Evolutionary conservation across 2,888 invertebrate species (phyloP), one percentile per base, ranked within the genome.

Genomic region (Apantesis nais): DNA sequence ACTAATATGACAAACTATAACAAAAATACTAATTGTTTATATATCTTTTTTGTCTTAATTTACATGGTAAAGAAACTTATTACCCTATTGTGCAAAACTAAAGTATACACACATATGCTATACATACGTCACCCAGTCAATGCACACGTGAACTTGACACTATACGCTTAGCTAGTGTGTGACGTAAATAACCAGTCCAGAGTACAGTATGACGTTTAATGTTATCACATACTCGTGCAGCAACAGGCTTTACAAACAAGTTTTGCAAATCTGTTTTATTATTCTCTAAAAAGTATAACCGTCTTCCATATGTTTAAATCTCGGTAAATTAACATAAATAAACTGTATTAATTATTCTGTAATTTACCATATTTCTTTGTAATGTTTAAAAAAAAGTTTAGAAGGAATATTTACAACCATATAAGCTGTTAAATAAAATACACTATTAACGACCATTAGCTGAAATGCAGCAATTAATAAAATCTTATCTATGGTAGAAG

Each of bases 171-270:
- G 19, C 41, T 29, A 37, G 63, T 68, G 65, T 70, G 70, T 82
- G 82, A 80, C 82, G 82, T 75, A 39, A 48, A 64, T 65, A 82
- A 80, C 82, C 75, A 75, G 80, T 80, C 79, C 55, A 69, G n/a
- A 69, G 67, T 69, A 71, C 69, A 66, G 69, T 72, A 70, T 71
- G 55, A 58, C 69, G 48, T 75, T 63, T 72, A 72, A 72, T 73
- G 70, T 72, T 34, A 69, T 44, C 62, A 67, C 62, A 66, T 65
- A 72, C 34, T 34, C 34, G 34, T 34, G 5, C 58, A 39, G 14
- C 34, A 48, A 62, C n/a, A 58, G 65, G 16, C 31, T 66, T 68
- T 70, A 76, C 70, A 7, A 25, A 52, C 76, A 71, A 52, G 65
- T 52, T 65, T 65, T 34, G 31, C 31, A 12, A 65, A 44, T 19